Conservation (phyloP, 2,888 invertebrate genomes). For the Mythimna loreyi region DNA sequence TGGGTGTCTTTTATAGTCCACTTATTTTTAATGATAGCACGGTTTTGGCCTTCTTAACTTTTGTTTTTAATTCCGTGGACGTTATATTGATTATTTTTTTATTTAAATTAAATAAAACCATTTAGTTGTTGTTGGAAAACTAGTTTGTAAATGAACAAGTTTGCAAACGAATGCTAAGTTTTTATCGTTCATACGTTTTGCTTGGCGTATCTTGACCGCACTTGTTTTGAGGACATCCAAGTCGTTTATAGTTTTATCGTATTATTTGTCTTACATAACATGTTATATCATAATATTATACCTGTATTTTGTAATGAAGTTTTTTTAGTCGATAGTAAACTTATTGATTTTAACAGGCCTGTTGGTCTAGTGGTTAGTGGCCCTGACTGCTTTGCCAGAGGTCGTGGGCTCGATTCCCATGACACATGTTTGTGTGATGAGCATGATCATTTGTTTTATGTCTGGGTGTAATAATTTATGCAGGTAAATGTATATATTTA, state of each 20-base stretch:
- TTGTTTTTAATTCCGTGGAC: too few relatives aligned
- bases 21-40: too few relatives aligned
- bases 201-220: slow-evolving; percentile 2
- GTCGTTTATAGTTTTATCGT: not conserved
- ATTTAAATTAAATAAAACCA: not conserved
- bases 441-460: too few relatives aligned
- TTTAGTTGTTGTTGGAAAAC: slow-evolving; percentile 14
- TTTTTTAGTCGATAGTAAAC: not conserved
- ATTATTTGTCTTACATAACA: not conserved
- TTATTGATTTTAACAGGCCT: too few relatives aligned
- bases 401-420: too few relatives aligned
- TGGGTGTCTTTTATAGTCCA: too few relatives aligned
- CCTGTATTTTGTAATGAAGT: not conserved
- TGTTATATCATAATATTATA: not conserved
- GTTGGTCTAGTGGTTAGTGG: too few relatives aligned
- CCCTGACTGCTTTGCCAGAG: too few relatives aligned
- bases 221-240: slow-evolving; percentile 3
- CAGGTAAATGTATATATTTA: too few relatives aligned
- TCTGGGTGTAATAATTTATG: too few relatives aligned
- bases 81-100: not conserved
- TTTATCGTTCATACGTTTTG: slow-evolving; percentile 3
- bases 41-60: too few relatives aligned
- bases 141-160: slow-evolving; percentile 15
- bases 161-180: slow-evolving; percentile 17
- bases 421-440: too few relatives aligned